Evolutionary conservation across 2,888 invertebrate species (phyloP).

Genomic region (Ferdinandea cuprea): DNA sequence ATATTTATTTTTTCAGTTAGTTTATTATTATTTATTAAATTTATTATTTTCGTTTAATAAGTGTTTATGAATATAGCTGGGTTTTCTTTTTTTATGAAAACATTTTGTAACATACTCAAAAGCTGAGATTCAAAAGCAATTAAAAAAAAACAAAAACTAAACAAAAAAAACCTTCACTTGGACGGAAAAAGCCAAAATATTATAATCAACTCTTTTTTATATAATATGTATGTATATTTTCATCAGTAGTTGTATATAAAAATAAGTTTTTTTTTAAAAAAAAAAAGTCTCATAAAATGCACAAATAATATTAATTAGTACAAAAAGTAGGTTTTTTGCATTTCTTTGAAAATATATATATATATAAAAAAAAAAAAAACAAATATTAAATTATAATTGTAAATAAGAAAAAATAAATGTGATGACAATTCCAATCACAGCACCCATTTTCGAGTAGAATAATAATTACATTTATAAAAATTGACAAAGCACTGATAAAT

Average conservation of each 20-base stretch:
- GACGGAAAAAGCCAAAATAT: slow-evolving; percentile 70
- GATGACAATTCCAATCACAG: slow-evolving; percentile 72
- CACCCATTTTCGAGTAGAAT: slow-evolving; percentile 57
- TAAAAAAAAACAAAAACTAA: slow-evolving; percentile 44
- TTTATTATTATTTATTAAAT: slow-evolving; percentile 33
- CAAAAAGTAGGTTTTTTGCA: slow-evolving; percentile 27
- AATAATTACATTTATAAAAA: slow-evolving; percentile 27
- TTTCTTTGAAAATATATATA: slow-evolving; percentile 35
- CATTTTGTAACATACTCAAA: slow-evolving; percentile 38
- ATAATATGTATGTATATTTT: no score
- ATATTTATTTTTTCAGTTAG: slow-evolving; percentile 44
- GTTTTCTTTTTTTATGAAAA: slow-evolving; percentile 19
- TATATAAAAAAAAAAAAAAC: slow-evolving; percentile 34
- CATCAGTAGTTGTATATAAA: slow-evolving; percentile 14
- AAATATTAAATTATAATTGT: slow-evolving; percentile 40
- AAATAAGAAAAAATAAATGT: slow-evolving; percentile 49
- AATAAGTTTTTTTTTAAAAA: slow-evolving; percentile 17
- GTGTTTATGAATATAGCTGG: slow-evolving; percentile 37
- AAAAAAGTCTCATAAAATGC: slow-evolving; percentile 56
- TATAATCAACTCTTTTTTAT: slow-evolving; percentile 34
- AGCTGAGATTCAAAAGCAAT: slow-evolving; percentile 59
- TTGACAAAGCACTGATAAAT: slow-evolving; percentile 46
- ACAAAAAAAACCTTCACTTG: slow-evolving; percentile 43
- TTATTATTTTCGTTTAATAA: slow-evolving; percentile 36
- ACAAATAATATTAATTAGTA: slow-evolving; percentile 43